Evolutionary conservation across 2,888 invertebrate genomes (phyloP).

Genomic region (Eupelmus urozonus): DNA sequence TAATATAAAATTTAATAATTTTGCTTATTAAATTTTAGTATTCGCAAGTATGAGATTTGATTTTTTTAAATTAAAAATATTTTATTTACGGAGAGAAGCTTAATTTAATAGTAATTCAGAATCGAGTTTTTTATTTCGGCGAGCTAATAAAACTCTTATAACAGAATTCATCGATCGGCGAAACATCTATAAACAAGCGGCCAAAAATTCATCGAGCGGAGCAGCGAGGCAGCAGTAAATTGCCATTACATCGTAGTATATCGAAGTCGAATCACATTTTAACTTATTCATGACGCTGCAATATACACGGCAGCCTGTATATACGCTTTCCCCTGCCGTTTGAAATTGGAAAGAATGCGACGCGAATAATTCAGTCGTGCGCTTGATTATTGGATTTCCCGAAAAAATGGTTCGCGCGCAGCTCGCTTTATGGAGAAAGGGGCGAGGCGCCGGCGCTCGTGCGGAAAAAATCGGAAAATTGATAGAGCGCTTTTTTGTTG

Average conservation of each 20-base stretch:
- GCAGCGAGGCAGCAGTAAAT: constrained; percentile 61
- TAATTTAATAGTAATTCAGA: not conserved
- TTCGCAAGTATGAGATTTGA: too few species aligned
- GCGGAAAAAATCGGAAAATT: constrained; percentile 34
- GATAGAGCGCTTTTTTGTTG: constrained; percentile 3
- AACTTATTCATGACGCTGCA: constrained; percentile 43
- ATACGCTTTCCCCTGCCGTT: not conserved
- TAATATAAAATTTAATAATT: too few species aligned
- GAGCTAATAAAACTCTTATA: not conserved
- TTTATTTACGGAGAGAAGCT: too few species aligned
- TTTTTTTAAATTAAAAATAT: too few species aligned
- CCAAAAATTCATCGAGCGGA: not conserved
- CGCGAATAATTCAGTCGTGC: constrained; percentile 36
- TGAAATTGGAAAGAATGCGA: constrained; percentile 41
- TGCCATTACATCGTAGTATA: constrained; percentile 35
- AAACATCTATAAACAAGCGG: not conserved
- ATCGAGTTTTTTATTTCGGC: not conserved
- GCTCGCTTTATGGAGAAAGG: not conserved
- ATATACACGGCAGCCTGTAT: constrained; percentile 16
- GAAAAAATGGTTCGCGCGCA: constrained; percentile 27
- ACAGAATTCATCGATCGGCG: not conserved
- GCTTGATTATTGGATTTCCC: constrained; percentile 43
- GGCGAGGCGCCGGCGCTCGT: not conserved
- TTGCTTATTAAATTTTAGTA: not conserved
- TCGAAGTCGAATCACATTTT: constrained; percentile 24